Conservation (phyloP, 2,113 vertebrate genomes). For the Amphilophus citrinellus region DNA sequence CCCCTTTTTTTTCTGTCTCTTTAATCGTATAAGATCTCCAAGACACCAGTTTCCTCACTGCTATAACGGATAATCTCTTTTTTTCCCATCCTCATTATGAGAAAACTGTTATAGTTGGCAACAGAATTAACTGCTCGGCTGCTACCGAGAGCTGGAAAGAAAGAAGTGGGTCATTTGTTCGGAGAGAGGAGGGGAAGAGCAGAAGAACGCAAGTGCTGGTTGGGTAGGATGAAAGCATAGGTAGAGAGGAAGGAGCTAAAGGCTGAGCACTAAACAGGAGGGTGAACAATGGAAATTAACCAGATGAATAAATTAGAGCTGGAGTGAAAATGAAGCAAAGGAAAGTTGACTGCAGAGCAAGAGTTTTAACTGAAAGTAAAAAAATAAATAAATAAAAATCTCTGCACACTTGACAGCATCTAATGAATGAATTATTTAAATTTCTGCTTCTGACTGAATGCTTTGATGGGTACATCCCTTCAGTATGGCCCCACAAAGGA, state of each 20-base stretch:
- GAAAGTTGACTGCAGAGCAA: not conserved
- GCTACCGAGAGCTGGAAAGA: constrained; percentile 49
- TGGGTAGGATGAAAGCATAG: constrained; percentile 28
- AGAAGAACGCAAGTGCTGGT: not conserved
- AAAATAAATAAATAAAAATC: not conserved
- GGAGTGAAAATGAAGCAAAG: not conserved
- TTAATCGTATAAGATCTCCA: constrained; percentile 15
- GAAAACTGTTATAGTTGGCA: constrained; percentile 78
- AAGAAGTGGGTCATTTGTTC: constrained; percentile 79
- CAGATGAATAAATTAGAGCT: constrained; percentile 2
- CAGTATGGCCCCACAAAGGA: not conserved
- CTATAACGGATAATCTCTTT: constrained; percentile 34
- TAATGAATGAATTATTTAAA: not conserved
- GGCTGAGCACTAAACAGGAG: constrained; percentile 10
- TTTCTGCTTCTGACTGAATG: not conserved
- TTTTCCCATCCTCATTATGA: constrained; percentile 70
- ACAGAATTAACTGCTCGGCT: constrained; percentile 69
- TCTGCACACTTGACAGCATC: constrained; percentile 3
- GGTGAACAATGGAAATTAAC: constrained; percentile 8
- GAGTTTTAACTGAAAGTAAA: not conserved
- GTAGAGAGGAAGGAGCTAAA: constrained; percentile 28
- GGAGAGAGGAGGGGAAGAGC: constrained; percentile 29
- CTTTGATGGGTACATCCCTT: accelerated
- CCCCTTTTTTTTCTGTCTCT: not conserved
- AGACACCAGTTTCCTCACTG: constrained; percentile 24